Evolutionary conservation across 2,797 vertebrate genomes (phyloP).

Genomic region (Tympanoctomys barrerae): DNA sequence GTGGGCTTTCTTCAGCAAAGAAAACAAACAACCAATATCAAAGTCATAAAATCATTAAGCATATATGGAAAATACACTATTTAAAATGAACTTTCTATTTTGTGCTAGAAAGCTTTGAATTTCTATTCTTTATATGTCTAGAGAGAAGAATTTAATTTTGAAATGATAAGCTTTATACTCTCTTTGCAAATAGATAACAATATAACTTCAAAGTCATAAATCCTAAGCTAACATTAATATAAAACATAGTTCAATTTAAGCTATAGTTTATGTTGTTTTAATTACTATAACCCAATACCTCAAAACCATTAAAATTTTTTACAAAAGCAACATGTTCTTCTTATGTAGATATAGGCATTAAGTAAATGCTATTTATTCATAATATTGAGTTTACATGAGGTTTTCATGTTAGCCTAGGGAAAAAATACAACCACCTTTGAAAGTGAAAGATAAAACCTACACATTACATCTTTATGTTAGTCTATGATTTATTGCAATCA

Average conservation of each 20-base stretch:
- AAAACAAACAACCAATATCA: slow-evolving; percentile 28
- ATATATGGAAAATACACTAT: neutral
- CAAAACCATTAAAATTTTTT: slow-evolving; percentile 65
- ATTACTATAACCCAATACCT: slow-evolving; percentile 64
- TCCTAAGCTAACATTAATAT: slow-evolving; percentile 73
- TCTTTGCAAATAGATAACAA: slow-evolving; percentile 75
- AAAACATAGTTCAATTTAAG: slow-evolving; percentile 73
- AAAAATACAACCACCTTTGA: slow-evolving; percentile 56
- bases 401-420: slow-evolving; percentile 67
- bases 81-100: slow-evolving; percentile 70
- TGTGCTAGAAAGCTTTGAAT: slow-evolving; percentile 50
- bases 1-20: neutral
- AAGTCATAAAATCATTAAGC: slow-evolving; percentile 34
- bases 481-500: slow-evolving; percentile 18
- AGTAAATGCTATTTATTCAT: slow-evolving; percentile 69
- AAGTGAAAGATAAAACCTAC: slow-evolving; percentile 67
- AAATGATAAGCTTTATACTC: slow-evolving; percentile 63
- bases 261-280: slow-evolving; percentile 68
- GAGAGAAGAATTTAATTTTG: slow-evolving; percentile 70
- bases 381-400: slow-evolving; percentile 69
- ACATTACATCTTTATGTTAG: slow-evolving; percentile 40
- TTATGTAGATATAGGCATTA: slow-evolving; percentile 61
- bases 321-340: slow-evolving; percentile 43
- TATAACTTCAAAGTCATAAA: slow-evolving; percentile 75
- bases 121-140: slow-evolving; percentile 59